These are phyloP conservation scores for Triplophysa tibetana DNA, from an alignment of 2,113 vertebrate species.

Conservation along the genomic window DNA sequence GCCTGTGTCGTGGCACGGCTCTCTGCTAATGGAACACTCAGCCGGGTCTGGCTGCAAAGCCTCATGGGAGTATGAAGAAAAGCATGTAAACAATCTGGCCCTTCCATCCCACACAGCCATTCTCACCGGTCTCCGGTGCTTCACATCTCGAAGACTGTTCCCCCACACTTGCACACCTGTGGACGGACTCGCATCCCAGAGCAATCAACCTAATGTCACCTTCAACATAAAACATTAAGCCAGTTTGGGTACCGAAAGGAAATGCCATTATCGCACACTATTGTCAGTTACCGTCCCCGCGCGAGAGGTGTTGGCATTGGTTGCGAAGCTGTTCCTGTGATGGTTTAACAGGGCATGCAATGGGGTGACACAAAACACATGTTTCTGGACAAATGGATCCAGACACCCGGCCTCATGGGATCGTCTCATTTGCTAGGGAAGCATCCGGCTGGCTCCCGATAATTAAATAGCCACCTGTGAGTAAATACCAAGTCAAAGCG, in stretches of 20 bases:
- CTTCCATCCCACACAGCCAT: constrained; percentile 24
- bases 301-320: constrained; percentile 13
- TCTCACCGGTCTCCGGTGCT: neutral
- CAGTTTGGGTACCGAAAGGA: constrained; percentile 3
- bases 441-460: constrained; percentile 54
- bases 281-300: constrained; percentile 5
- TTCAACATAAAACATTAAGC: constrained; percentile 7
- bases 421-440: constrained; percentile 46
- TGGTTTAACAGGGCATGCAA: constrained; percentile 53
- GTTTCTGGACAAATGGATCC: constrained; percentile 53
- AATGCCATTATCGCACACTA: neutral
- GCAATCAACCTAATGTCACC: constrained; percentile 27
- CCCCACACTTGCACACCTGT: neutral
- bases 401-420: constrained; percentile 55
- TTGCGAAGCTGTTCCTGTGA: constrained; percentile 36
- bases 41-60: constrained; percentile 49
- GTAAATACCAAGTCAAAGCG: constrained; percentile 55
- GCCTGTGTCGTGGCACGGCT: constrained; percentile 61
- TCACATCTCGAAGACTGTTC: constrained; percentile 17
- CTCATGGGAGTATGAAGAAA: constrained; percentile 32
- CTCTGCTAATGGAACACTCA: constrained; percentile 62
- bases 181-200: constrained; percentile 4
- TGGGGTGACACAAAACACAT: constrained; percentile 49
- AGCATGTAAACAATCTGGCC: constrained; percentile 41
- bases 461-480: constrained; percentile 63